Evolutionary conservation across 2,797 vertebrate genomes (phyloP), one percentile per base, ranked within the genome.

Genomic region (Coluber constrictor): DNA sequence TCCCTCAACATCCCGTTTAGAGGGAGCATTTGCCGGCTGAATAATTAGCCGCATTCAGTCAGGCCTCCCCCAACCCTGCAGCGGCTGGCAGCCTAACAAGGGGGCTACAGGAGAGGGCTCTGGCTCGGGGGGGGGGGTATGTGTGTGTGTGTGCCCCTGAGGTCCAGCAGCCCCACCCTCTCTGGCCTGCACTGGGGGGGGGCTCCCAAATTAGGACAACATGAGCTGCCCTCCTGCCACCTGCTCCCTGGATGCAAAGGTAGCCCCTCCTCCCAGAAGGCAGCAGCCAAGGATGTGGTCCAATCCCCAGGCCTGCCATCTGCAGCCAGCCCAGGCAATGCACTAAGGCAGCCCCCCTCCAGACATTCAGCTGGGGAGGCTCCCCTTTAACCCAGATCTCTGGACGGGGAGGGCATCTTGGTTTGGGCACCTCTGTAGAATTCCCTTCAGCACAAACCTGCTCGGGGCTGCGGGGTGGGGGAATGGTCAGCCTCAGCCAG

Each of bases 1-100:
- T 97, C 97, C 97, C 98, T 98, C 97, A 96, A 96, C 97, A 97
- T 97, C 97, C 97, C 97, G 96, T 97, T 97, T 97, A 97, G 96
- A 95, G 95, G 95, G 96, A 97, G 94, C 94, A 70, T 95, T 96
- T 94, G 95, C 54, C 0, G 96, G 95, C 96, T 96, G 97, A 97
- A 97, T 97, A 97, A 98, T 98, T 97, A 98, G 97, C 97, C 96
- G 97, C 98, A 97, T 97, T 97, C 97, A 97, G 97, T 97, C 97
- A 97, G 97, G 95, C 94, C 96, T 96, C 96, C 93, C 95, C 94
- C 96, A 95, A 92, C 57, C 96, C 96, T 96, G 97, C 95, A 95
- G 97, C 97, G 97, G 95, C 95, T 96, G 94, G 94, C 95, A 12
- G 51, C 18, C 43, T 43, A 43, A 27, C 32, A 3, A 60, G 16